phyloP scores from a whole-genome alignment of 2,797 vertebrate species.

The Rhyacichthys aspro region DNA sequence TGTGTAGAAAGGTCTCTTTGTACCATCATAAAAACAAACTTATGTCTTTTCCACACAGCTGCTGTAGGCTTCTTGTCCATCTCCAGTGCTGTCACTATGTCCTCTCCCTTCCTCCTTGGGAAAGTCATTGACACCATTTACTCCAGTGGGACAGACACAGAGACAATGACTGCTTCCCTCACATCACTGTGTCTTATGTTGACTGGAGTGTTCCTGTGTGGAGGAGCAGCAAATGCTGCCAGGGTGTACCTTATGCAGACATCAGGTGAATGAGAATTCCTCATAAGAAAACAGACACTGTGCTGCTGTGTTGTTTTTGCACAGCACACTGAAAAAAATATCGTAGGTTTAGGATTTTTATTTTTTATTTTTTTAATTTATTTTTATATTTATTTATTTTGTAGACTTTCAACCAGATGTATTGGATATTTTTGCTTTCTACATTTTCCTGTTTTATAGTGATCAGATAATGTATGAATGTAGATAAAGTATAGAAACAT shows the following conservation, averaged over 20 bases:
- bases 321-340: too few relatives aligned
- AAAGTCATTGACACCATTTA: slow-evolving; percentile 95
- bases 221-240: slow-evolving; percentile 89
- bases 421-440: neutral
- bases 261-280: slow-evolving; percentile 82
- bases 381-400: too few relatives aligned
- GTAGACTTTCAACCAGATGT: neutral
- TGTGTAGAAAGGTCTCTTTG: too few relatives aligned
- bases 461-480: neutral
- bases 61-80: slow-evolving; percentile 90
- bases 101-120: slow-evolving; percentile 93
- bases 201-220: slow-evolving; percentile 89
- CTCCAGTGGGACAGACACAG: slow-evolving; percentile 71
- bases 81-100: slow-evolving; percentile 96
- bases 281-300: neutral
- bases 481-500: too few relatives aligned
- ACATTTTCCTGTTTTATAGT: neutral
- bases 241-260: slow-evolving; percentile 96
- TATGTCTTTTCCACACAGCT: slow-evolving; percentile 72
- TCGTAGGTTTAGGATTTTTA: too few relatives aligned
- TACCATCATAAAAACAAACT: too few relatives aligned
- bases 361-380: too few relatives aligned
- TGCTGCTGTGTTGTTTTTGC: neutral
- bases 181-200: slow-evolving; percentile 87
- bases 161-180: slow-evolving; percentile 81